phyloP scores from a whole-genome alignment of 2,888 invertebrate species.

The Heliconius hortense region DNA sequence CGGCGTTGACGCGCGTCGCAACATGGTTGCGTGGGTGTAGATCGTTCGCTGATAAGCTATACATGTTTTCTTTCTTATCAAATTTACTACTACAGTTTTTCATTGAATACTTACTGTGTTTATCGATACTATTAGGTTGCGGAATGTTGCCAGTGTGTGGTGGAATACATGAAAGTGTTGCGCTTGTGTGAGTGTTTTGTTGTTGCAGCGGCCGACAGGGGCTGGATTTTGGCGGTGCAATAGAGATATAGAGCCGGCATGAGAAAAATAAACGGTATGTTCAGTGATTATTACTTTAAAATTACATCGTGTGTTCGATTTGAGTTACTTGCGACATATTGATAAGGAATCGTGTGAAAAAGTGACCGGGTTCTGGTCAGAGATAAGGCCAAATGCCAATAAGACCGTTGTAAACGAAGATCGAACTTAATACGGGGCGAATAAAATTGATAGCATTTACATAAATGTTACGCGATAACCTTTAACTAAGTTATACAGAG shows the following conservation, averaged over 20 bases:
- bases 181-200: constrained; percentile 73
- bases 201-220: constrained; percentile 64
- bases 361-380: constrained; percentile 54
- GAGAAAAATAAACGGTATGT: constrained; percentile 80
- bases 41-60: constrained; percentile 73
- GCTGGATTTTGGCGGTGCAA: constrained; percentile 75
- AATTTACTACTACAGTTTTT: constrained; percentile 58
- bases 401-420: constrained; percentile 45
- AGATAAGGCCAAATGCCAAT: constrained; percentile 53
- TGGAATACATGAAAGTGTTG: constrained; percentile 56
- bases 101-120: constrained; percentile 46
- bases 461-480: constrained; percentile 51
- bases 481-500: constrained; percentile 51
- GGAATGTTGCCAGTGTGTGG: constrained; percentile 52
- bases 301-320: background rate
- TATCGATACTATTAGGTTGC: constrained; percentile 44
- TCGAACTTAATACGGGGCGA: constrained; percentile 44
- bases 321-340: constrained; percentile 41
- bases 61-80: constrained; percentile 71
- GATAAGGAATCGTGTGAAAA: constrained; percentile 56
- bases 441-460: constrained; percentile 42
- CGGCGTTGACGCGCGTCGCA: constrained; percentile 79
- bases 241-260: constrained; percentile 74
- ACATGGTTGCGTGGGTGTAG: constrained; percentile 76
- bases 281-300: constrained; percentile 18